Evolutionary conservation across 2,113 vertebrate genomes (phyloP), one percentile per base, ranked within the genome.

Genomic region (Laticauda laticaudata): DNA sequence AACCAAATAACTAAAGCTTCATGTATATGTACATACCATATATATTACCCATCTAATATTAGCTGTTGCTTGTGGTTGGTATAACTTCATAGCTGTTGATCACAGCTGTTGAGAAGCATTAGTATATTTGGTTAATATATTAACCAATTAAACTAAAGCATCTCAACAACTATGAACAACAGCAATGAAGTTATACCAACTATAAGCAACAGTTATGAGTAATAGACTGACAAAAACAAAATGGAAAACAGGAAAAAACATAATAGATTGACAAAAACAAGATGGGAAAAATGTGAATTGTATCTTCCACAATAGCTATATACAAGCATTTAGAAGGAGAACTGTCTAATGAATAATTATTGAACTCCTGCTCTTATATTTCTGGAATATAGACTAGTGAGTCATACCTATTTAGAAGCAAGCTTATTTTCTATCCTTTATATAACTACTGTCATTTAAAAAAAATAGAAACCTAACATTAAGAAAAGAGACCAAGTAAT

Each of bases 391-490:
- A 94, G 92, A 94, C 92, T 93, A 95, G 95, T 81, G 75, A 81
- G 34, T 94, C 90, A 95, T 6, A 24, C 56, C 87, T 34, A 91
- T 64, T 91, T 87, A 94, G 94, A 94, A 55, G 56, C 93, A 90
- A 93, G 93, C 87, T 53, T 90, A 69, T 90, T 92, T 96, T 94
- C 91, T 96, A 96, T 94, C 89, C 93, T 90, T 94, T 92, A 93
- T 88, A 64, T 88, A 93, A 93, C 91, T 96, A 94, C 92, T 93
- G 93, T 92, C 48, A 88, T 93, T 95, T 93, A 92, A 93, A 90
- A 97, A 96, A 93, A 95, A 89, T 94, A 57, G 95, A 96, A 95
- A 95, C 95, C 94, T 95, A 97, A 96, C 94, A 93, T 93, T 93
- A 87, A 5, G 86, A 93, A 93, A 87, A 81, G 10, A 89, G 75